Base-by-base conservation (phyloP, 2,888 invertebrate species). In the Cecidostiba fungosa region DNA sequence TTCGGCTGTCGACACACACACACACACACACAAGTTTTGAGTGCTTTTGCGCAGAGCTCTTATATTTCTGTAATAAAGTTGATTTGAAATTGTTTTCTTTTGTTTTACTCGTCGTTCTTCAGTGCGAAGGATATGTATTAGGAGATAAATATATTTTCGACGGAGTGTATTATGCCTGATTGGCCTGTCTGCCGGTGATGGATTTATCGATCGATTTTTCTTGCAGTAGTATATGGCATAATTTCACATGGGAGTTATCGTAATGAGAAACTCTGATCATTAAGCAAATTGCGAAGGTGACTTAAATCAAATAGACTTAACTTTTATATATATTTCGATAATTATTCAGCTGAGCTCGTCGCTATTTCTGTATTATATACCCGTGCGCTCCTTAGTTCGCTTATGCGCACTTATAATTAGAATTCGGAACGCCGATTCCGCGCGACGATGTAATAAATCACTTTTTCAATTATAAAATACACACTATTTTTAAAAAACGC, bases 11-110 rank as follows among this genome's bases (percentile, higher is more conserved):
- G 8, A 3, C 29, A 14, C n/a, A n/a, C n/a, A n/a, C n/a, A n/a
- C n/a, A 39, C 36, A 32, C 36, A 29, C 36, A 4, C 69, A 19
- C 70, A 79, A 80, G 36, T 80, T 80, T 72, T 6, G 66, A 19
- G 47, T 0, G 29, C 36, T 80, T 80, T 72, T 1, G 39, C 16
- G 43, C 0, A 12, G 3, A 32, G 3, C 47, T 47, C 47, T 14
- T 47, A 32, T 47, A n/a, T 47, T 47, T 47, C 47, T 3, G 1
- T 47, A 47, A 3, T 32, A 32, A 32, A 32, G 32, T 32, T 32
- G 32, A 32, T 32, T 32, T 3, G 32, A 32, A 1, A 32, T 32
- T 32, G 2, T 47, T 14, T 47, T 47, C 47, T 47, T 3, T 6
- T 14, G 2, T 6, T 47, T 47, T n/a, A n/a, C 14, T 47, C 47